Percentiles rank a stretch among this genome's conserved stretches.
Conservation (phyloP, 1,140 invertebrate species). For the Kradibia gibbosae region DNA sequence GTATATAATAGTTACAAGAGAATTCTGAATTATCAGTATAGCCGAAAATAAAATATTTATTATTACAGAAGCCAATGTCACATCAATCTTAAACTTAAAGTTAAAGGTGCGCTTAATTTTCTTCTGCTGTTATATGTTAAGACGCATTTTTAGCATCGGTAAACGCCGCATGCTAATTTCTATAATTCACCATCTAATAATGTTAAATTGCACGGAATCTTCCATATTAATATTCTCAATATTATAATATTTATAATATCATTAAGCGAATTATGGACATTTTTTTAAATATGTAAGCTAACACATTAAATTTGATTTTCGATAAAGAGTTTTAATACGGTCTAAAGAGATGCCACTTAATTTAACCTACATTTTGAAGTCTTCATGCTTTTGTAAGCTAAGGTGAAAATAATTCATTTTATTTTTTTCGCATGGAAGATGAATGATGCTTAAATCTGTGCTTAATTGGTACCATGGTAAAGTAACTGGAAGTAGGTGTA, state of each 20-base stretch:
- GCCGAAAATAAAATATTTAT: conserved; percentile 33
- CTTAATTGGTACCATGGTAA: conserved; percentile 5
- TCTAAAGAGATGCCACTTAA: not conserved
- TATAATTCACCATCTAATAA: not conserved
- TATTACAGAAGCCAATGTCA: conserved; percentile 4
- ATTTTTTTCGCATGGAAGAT: not conserved
- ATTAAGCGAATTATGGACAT: too few relatives aligned
- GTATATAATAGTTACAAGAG: conserved; percentile 31
- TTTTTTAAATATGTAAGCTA: too few relatives aligned
- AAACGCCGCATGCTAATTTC: too few relatives aligned
- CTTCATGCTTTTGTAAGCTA: not conserved
- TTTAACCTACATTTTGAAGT: not conserved
- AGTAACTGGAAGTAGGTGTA: not conserved
- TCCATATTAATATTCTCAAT: too few relatives aligned
- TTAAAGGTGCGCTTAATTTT: not conserved
- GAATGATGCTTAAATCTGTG: conserved; percentile 14
- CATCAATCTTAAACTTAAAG: not conserved
- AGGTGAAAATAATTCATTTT: not conserved
- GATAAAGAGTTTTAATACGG: not conserved
- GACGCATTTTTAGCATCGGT: too few relatives aligned
- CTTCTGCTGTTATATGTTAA: not conserved
- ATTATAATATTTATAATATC: too few relatives aligned
- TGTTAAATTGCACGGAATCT: not conserved
- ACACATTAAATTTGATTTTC: not conserved
- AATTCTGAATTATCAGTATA: conserved; percentile 36